Evolutionary conservation across 2,888 invertebrate species (phyloP), one percentile per base, ranked within the genome.

Genomic region (Nasonia oneida): DNA sequence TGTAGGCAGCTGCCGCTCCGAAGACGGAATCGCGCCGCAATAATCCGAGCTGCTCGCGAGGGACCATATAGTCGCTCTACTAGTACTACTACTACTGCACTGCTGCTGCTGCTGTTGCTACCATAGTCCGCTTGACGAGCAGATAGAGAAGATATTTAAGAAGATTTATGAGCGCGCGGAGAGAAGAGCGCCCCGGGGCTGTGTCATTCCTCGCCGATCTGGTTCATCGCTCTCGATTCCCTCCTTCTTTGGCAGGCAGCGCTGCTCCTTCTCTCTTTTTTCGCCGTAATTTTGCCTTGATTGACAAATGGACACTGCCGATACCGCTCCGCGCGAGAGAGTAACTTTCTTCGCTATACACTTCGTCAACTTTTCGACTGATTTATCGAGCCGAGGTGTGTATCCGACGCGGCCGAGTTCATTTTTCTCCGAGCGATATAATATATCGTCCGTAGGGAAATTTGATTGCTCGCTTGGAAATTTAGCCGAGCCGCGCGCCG

Each of bases 131-230:
- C 83, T 89, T 90, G 90, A 91, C 89, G 90, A 90, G 88, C 90
- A 89, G 91, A 91, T 91, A 91, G 89, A 88, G 90, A 85, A 88
- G 90, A 91, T 90, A 90, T 91, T 91, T 90, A 89, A 90, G 87
- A 90, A 90, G 91, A 92, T 92, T 92, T 91, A 91, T 89, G 91
- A 90, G 90, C 89, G 85, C 87, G 88, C 85, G 29, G 86, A 88
- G 74, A 75, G 50, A 33, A 87, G 80, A 78, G 81, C 84, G 81
- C 85, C 67, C 79, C 71, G 84, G 78, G 87, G 80, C 86, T 75
- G 47, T 87, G 87, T 87, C 88, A 87, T 81, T 88, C 83, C 83
- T 75, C 76, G 61, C 14, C 77, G 78, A 79, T 79, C 67, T 79
- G 67, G 67, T 79, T 50, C 78, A 67, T 57, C 80, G n/a, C 57